Evolutionary conservation across 1,140 invertebrate species (phyloP).

Genomic region (Campoletis sonorensis): DNA sequence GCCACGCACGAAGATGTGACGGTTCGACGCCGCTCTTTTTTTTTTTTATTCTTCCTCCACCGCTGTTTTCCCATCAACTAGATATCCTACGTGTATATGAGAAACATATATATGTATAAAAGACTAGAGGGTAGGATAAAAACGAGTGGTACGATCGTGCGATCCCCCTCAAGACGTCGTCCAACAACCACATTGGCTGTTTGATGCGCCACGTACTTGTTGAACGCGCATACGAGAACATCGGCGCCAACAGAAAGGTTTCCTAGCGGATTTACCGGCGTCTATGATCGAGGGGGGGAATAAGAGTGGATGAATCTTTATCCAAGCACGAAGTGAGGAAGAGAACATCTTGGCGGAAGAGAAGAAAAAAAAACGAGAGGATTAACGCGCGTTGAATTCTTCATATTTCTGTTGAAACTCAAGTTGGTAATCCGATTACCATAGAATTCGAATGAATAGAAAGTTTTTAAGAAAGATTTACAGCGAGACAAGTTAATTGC

Average conservation of each 20-base stretch:
- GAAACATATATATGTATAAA: too few species aligned
- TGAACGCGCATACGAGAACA: slow-evolving; percentile 21
- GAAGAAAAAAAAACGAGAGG: background rate
- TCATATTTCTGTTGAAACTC: background rate
- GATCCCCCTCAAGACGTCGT: background rate
- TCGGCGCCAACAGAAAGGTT: background rate
- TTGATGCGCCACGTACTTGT: slow-evolving; percentile 10
- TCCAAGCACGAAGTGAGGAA: background rate
- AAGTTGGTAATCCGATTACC: background rate
- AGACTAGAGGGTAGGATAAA: too few species aligned
- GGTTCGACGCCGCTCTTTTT: slow-evolving; percentile 50
- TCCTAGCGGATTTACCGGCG: background rate
- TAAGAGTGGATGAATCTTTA: background rate
- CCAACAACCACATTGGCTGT: background rate
- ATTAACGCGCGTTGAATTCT: slow-evolving; percentile 6
- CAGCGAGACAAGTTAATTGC: too few species aligned
- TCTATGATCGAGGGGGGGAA: background rate
- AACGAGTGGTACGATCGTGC: background rate
- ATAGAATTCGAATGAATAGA: background rate
- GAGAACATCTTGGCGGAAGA: background rate
- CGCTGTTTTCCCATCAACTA: slow-evolving; percentile 7
- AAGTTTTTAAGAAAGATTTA: too few species aligned
- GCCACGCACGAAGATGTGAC: slow-evolving; percentile 73
- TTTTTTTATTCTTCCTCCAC: slow-evolving; percentile 34
- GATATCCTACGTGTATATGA: slow-evolving; percentile 13